A percentile compares a stretch with the other conserved stretches of the same genome.
These are phyloP conservation scores for Microdon myrmicae DNA, from an alignment of 2,888 invertebrate genomes.

Conservation along the genomic window DNA sequence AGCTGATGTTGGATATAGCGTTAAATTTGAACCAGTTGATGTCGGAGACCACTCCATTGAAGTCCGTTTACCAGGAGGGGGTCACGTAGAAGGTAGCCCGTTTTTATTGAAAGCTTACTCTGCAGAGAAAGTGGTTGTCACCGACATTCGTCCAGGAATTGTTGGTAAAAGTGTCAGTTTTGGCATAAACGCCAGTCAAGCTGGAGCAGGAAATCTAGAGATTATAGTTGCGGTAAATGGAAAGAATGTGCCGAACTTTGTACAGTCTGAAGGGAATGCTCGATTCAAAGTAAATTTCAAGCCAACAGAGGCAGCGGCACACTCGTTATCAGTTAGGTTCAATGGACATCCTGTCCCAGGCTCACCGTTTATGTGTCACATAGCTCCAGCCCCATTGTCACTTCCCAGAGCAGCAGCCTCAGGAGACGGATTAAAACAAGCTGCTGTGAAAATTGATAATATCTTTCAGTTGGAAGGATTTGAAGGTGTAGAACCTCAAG, in stretches of 20 bases:
- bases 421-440: conserved; percentile 65
- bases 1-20: conserved; percentile 68
- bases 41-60: conserved; percentile 95
- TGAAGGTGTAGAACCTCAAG: conserved; percentile 73
- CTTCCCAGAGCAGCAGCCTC: conserved; percentile 70
- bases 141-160: conserved; percentile 89
- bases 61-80: conserved; percentile 72
- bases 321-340: conserved; percentile 88
- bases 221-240: conserved; percentile 97
- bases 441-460: conserved; percentile 68
- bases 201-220: conserved; percentile 95
- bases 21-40: conserved; percentile 84
- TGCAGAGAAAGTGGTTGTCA: conserved; percentile 92
- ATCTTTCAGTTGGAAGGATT: conserved; percentile 71
- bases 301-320: conserved; percentile 91
- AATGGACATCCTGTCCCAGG: conserved; percentile 84
- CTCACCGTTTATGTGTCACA: conserved; percentile 93
- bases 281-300: conserved; percentile 95
- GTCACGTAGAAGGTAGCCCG: conserved; percentile 93
- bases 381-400: conserved; percentile 71
- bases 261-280: conserved; percentile 96
- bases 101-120: conserved; percentile 97
- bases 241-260: conserved; percentile 97
- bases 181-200: conserved; percentile 85
- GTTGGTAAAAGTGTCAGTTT: conserved; percentile 95